Evolutionary conservation across 2,797 vertebrate genomes (phyloP), one percentile per base, ranked within the genome.

Genomic region (Sebastes iracundus): DNA sequence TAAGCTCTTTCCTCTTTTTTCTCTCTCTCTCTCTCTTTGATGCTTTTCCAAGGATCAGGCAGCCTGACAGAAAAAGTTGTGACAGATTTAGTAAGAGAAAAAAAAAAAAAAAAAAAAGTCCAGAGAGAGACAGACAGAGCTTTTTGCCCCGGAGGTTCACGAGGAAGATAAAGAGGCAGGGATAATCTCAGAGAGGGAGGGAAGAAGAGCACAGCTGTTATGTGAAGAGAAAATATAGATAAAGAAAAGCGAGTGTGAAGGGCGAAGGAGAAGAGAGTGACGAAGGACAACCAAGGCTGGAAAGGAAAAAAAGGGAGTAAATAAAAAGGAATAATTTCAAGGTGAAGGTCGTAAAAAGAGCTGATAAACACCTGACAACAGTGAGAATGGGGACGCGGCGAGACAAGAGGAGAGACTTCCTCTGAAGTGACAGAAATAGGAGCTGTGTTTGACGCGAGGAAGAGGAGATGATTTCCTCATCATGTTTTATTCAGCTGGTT

Each of bases 401-500:
- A 8, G 56, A 72, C 55, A 2, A 23, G 74, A 75, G 73, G 71
- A 74, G 30, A 67, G 63, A 55, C 46, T 60, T 83, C 82, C 72
- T 82, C 78, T 88, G 76, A 89, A 58, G 78, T 28, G 33, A 49
- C 8, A 18, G 20, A 13, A 12, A 18, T 25, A 56, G 56, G 16
- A 74, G 73, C 66, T 5, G 81, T 22, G 78, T 75, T 73, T 20
- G 74, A 81, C 74, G 6, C 27, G 4, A 30, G 11, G 38, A 22
- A 64, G 74, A 83, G 52, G 65, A 82, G 64, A 71, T 33, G 14
- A 60, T 75, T 81, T 82, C 84, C 77, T 89, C 93, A 95, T 77
- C 93, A 95, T 95, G 94, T 85, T 93, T 89, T 84, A 83, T 86
- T 91, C 90, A 69, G 72, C 79, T 16, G 53, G 12, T 12, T 81